phyloP scores from a whole-genome alignment of 2,113 vertebrate species.

The Corynorhinus townsendii region DNA sequence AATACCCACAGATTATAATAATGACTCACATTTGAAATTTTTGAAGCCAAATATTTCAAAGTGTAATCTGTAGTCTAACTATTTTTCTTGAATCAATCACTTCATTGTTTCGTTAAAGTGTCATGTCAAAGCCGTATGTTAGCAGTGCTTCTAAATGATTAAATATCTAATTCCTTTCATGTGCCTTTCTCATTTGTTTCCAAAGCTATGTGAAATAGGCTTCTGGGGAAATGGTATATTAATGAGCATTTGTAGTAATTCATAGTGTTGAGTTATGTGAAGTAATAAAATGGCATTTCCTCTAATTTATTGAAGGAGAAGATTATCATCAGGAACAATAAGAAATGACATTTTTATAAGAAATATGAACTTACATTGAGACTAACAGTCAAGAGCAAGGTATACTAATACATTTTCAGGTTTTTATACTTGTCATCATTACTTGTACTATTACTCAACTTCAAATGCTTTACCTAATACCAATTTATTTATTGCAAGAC shows the following conservation, averaged over 20 bases:
- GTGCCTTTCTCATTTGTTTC: conserved; percentile 55
- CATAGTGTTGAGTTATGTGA: conserved; percentile 32
- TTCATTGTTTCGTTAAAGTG: conserved; percentile 31
- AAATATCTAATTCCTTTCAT: conserved; percentile 25
- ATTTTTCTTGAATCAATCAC: conserved; percentile 36
- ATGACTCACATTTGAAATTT: conserved; percentile 38
- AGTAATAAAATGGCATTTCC: conserved; percentile 52
- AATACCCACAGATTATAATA: neutral
- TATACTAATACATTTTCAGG: neutral
- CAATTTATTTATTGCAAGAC: neutral
- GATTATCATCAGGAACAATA: conserved; percentile 35
- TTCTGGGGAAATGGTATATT: conserved; percentile 35
- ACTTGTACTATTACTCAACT: conserved; percentile 3
- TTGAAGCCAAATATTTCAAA: conserved; percentile 24
- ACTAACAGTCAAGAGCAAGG: neutral
- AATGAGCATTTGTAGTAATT: conserved; percentile 39
- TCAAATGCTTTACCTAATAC: neutral
- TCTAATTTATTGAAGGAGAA: conserved; percentile 32
- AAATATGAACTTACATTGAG: conserved; percentile 7
- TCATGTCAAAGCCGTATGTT: conserved; percentile 15
- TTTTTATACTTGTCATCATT: conserved; percentile 22
- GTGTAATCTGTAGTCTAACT: neutral
- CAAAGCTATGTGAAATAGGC: conserved; percentile 32
- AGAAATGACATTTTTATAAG: conserved; percentile 40
- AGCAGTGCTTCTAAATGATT: conserved; percentile 37